Conservation (phyloP, 1,140 invertebrate genomes). For the Melipona quadrifasciata region DNA sequence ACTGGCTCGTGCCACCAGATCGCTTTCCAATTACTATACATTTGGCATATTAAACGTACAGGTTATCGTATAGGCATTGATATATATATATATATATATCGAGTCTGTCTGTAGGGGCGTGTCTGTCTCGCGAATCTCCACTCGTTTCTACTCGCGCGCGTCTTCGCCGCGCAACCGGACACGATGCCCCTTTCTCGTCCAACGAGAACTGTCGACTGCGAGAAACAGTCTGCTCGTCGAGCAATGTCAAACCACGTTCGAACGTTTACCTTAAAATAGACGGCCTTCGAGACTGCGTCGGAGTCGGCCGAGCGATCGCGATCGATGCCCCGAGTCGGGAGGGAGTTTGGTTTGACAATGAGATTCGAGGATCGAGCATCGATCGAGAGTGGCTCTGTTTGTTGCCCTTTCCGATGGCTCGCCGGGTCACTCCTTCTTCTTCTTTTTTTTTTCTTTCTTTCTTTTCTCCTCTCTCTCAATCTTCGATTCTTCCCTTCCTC, state of each 20-base stretch:
- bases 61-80: slow-evolving; percentile 80
- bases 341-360: background rate
- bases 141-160: background rate
- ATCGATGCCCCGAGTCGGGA: slow-evolving; percentile 1
- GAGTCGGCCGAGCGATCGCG: slow-evolving; percentile 31
- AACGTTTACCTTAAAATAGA: slow-evolving; percentile 53
- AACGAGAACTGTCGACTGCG: slow-evolving; percentile 1
- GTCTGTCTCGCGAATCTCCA: background rate
- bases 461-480: too few relatives aligned
- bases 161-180: background rate
- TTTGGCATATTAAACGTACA: slow-evolving; percentile 81
- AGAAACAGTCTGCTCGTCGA: slow-evolving; percentile 46
- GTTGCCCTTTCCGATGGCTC: background rate
- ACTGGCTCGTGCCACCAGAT: slow-evolving; percentile 32
- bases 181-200: slow-evolving; percentile 38
- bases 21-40: slow-evolving; percentile 80
- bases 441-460: background rate
- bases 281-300: background rate
- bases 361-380: slow-evolving; percentile 5
- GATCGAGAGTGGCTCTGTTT: background rate
- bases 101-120: slow-evolving; percentile 21
- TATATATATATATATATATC: slow-evolving; percentile 71
- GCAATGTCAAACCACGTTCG: slow-evolving; percentile 42
- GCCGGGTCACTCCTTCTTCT: background rate
- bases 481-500: background rate